Evolutionary conservation across 1,140 invertebrate genomes (phyloP), one percentile per base, ranked within the genome.

Genomic region (Drosophila pseudoananassae): DNA sequence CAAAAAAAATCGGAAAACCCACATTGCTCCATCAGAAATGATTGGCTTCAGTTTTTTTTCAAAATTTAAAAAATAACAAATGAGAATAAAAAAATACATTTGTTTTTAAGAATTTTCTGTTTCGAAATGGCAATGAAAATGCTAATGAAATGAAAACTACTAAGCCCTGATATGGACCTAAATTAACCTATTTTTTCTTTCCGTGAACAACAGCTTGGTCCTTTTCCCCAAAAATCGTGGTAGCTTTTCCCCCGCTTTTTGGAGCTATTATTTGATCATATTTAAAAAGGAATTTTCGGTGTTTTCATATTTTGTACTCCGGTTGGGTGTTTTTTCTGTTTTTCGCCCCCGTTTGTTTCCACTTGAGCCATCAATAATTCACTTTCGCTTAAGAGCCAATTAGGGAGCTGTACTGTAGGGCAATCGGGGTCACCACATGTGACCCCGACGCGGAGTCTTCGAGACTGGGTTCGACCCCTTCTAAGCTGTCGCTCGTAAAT

Each of bases 321-420:
- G 31, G 8, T 8, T n/a, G 7, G 15, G 4, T 17, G 40, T 53
- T 1, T 10, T 36, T 43, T n/a, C 1, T 29, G 45, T 51, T n/a
- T n/a, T n/a, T 52, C 23, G 5, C 12, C 17, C 31, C 43, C 66
- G 64, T 65, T 65, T 68, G 50, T 47, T 69, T 9, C 31, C 36
- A 20, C 74, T 57, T 68, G 80, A 85, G 82, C 82, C 56, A 88
- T 83, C 78, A 88, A 87, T 87, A 87, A 87, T 88, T 88, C 85
- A 88, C 83, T 82, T 78, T 66, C 51, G 60, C 81, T 68, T 87
- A 85, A 87, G 74, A 69, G 75, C 82, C 82, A 87, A 87, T 85
- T 83, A 78, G 73, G 59, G 15, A 61, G 29, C 55, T 45, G 29
- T 27, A 15, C 20, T 33, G 23, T 9, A 14, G 20, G 33, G 17